Base-by-base conservation (phyloP, 2,888 invertebrate species). In the Sisyra nigra region DNA sequence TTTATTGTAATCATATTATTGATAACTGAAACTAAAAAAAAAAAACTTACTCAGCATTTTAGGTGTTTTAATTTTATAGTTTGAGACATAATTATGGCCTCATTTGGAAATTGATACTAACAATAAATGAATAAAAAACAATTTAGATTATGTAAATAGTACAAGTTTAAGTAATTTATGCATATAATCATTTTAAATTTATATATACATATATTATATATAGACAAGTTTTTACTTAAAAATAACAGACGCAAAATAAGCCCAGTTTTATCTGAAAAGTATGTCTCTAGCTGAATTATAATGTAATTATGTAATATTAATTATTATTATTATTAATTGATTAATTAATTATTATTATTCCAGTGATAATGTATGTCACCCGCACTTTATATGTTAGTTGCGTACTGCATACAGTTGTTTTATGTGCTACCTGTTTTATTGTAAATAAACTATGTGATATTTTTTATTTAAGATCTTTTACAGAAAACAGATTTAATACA, bases 341-440 rank as follows among this genome's bases (percentile, higher is more conserved):
- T 38, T 38, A 17, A 19, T 19, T 15, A 17, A 15, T 18, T 11
- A 18, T 38, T 34, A 24, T 15, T 9, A 38, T 38, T 38, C 43
- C 43, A 43, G 43, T 43, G 43, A 43, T 38, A 40, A 43, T 43
- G 38, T 38, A 43, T 43, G 38, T 37, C 37, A 43, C 43, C 43
- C 32, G 24, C 35, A 35, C 43, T 37, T 43, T 38, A 13, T 43
- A 43, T 43, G 37, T 43, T 43, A 43, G 43, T 31, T 43, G 32
- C 43, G 32, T 43, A 43, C 31, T 43, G 35, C 42, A 43, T 38
- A 43, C 43, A 35, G 32, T 43, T 43, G 43, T 43, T 43, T 43
- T 38, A 43, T 43, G 43, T 43, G 43, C 43, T 37, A 43, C 43
- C 43, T 43, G 43, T 43, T 43, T 43, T 43, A 43, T 37, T 43